Percentiles rank a stretch among this genome's conserved stretches.
phyloP scores from a whole-genome alignment of 2,797 vertebrate species.

The Chaunax sp. region DNA sequence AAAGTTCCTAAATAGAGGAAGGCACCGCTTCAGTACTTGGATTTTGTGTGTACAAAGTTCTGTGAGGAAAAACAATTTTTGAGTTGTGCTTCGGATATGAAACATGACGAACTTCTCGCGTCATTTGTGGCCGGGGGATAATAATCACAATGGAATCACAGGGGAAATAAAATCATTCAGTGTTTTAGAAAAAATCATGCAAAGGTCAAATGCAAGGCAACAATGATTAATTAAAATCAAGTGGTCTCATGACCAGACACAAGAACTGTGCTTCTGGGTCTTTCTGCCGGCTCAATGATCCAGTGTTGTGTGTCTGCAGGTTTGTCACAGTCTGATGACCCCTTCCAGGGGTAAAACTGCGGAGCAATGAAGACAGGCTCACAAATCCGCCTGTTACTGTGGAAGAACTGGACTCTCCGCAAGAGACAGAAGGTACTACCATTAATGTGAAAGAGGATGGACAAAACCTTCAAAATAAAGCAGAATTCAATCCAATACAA shows the following conservation, averaged over 20 bases:
- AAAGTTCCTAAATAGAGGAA: too few relatives aligned
- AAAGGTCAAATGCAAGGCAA: background rate
- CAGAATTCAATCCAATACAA: too few relatives aligned
- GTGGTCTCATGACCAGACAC: background rate
- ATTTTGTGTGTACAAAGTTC: too few relatives aligned
- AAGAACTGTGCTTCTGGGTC: background rate
- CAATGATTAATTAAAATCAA: background rate
- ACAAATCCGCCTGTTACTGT: conserved; percentile 92
- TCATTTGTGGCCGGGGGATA: too few relatives aligned
- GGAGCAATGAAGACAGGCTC: conserved; percentile 86
- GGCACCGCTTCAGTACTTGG: too few relatives aligned
- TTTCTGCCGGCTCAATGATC: background rate
- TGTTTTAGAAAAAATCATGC: background rate
- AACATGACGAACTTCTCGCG: too few relatives aligned
- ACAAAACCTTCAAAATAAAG: background rate
- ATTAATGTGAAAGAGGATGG: background rate
- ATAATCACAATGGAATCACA: background rate
- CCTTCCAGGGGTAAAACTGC: conserved; percentile 65
- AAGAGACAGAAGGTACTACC: conserved; percentile 92
- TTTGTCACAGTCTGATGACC: conserved; percentile 67
- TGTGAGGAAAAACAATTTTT: too few relatives aligned
- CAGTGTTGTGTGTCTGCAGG: conserved; percentile 45
- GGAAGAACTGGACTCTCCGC: conserved; percentile 98
- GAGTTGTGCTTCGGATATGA: too few relatives aligned
- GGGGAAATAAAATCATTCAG: background rate